Conservation (phyloP, 1,140 invertebrate genomes). For the Papilio aristodemus region DNA sequence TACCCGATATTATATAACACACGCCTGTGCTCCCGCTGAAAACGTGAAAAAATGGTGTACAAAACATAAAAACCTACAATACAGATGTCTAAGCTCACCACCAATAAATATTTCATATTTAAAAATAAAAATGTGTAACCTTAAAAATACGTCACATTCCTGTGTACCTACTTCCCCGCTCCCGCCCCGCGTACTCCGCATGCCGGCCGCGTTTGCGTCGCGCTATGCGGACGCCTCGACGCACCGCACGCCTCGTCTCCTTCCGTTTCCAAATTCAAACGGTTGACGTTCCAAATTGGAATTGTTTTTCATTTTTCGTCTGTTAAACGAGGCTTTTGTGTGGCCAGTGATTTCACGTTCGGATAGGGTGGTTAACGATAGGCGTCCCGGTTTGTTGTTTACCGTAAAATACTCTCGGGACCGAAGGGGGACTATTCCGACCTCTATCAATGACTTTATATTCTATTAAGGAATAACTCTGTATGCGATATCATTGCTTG, state of each 20-base stretch:
- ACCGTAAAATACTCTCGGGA: slow-evolving; percentile 27
- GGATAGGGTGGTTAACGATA: slow-evolving; percentile 29
- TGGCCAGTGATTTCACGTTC: slow-evolving; percentile 49
- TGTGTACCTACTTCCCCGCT: not conserved
- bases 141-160: not conserved
- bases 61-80: not conserved
- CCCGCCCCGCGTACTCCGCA: slow-evolving; percentile 31
- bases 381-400: slow-evolving; percentile 22
- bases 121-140: not conserved
- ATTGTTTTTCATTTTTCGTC: slow-evolving; percentile 73
- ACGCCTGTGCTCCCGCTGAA: no score
- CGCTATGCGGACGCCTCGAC: slow-evolving; percentile 48
- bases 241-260: slow-evolving; percentile 57
- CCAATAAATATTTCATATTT: not conserved
- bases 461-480: slow-evolving; percentile 1
- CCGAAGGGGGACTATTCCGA: not conserved
- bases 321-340: slow-evolving; percentile 61
- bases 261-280: slow-evolving; percentile 66
- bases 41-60: not conserved
- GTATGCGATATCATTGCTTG: not conserved
- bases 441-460: not conserved
- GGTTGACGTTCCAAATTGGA: slow-evolving; percentile 69
- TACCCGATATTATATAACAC: no score
- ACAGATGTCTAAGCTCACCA: not conserved
- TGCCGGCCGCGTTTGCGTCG: slow-evolving; percentile 38